Evolutionary conservation across 2,797 vertebrate genomes (phyloP), one percentile per base, ranked within the genome.

Genomic region (Pseudochromis fuscus): DNA sequence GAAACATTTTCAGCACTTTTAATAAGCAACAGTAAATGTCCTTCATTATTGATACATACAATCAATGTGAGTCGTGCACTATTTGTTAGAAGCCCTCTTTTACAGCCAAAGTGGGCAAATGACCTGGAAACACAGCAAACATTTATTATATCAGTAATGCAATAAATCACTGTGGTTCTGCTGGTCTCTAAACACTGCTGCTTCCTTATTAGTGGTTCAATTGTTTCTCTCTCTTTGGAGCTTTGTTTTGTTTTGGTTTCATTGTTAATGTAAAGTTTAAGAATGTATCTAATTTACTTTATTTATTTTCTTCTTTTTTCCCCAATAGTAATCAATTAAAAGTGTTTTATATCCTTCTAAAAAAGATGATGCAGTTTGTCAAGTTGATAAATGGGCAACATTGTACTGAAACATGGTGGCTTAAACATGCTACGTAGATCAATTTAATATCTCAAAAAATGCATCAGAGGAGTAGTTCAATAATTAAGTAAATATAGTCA

Each of bases 101-200:
- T 63, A 25, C 21, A 69, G 67, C 51, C 62, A 19, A 84, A 83
- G 51, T 53, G 63, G 61, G 57, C 27, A 82, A 78, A 84, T 66
- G 38, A 82, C 69, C 52, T 82, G 76, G 56, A 83, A 88, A 81
- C 27, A 37, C 51, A 21, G 50, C 30, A 65, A 73, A 69, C 45
- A 77, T 68, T 77, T 70, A 71, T 80, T 62, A 75, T 49, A 75
- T 78, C 51, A 61, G 48, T 63, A 68, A 78, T 72, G 55, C 76
- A 55, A 79, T 87, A 82, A 88, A 86, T 90, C 75, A 77, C 13
- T 37, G 33, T 38, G 74, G 24, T 64, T 65, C 31, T 52, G 46
- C 71, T 71, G 24, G 58, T 76, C 67, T 76, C 49, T 76, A 52
- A 84, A 52, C 64, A 73, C 69, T 1, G 12, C 57, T 40, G 56